These are phyloP conservation scores for Myopa testacea DNA, from an alignment of 2,888 invertebrate genomes.

Conservation along the genomic window DNA sequence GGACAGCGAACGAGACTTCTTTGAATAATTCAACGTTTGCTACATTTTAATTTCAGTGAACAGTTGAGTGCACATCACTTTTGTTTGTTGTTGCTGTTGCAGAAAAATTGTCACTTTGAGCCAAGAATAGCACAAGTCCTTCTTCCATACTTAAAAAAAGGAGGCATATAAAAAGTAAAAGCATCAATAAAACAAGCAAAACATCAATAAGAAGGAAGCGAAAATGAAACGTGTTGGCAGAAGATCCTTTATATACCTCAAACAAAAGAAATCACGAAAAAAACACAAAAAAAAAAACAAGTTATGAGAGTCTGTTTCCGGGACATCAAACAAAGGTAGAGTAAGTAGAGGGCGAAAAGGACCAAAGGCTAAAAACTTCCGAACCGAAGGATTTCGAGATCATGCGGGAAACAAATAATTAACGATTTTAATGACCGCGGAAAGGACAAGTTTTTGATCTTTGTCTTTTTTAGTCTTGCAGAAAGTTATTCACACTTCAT, in stretches of 20 bases:
- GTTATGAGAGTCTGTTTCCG: neutral
- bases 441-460: slow-evolving; percentile 8
- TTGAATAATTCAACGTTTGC: slow-evolving; percentile 44
- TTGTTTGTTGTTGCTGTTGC: neutral
- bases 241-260: neutral
- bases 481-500: slow-evolving; percentile 43
- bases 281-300: neutral
- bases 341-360: too few species aligned
- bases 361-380: neutral
- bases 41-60: slow-evolving; percentile 43
- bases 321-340: neutral
- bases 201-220: neutral
- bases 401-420: slow-evolving; percentile 18
- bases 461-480: slow-evolving; percentile 16
- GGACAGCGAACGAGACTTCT: slow-evolving; percentile 12
- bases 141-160: neutral
- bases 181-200: neutral
- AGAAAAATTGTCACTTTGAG: slow-evolving; percentile 39
- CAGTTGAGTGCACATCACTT: slow-evolving; percentile 32
- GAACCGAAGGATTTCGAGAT: neutral
- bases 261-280: neutral
- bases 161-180: slow-evolving; percentile 2
- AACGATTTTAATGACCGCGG: slow-evolving; percentile 6
- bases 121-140: neutral
- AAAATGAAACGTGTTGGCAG: neutral